Evolutionary conservation across 2,888 invertebrate genomes (phyloP).

Genomic region (Galerucella calmariensis): DNA sequence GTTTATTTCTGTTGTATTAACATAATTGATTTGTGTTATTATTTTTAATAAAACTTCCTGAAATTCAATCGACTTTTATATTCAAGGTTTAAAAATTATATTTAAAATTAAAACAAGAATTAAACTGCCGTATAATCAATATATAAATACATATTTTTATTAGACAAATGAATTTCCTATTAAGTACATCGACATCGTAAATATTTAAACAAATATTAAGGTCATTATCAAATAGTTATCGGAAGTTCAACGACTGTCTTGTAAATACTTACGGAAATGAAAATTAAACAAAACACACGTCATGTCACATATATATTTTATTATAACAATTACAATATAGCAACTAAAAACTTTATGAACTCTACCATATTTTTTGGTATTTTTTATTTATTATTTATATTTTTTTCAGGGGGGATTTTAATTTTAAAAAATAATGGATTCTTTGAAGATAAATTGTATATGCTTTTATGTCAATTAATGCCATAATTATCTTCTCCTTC

Average conservation of each 20-base stretch:
- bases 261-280: conserved; percentile 18
- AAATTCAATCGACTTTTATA: not conserved
- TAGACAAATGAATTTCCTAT: conserved; percentile 17
- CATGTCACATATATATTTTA: not conserved
- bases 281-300: conserved; percentile 1
- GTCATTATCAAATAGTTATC: conserved; percentile 34
- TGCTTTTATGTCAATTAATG: too few relatives aligned
- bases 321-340: not conserved
- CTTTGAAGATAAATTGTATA: too few relatives aligned
- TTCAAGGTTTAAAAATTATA: not conserved
- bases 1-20: too few relatives aligned
- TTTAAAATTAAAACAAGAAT: not conserved
- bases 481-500: too few relatives aligned
- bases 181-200: conserved; percentile 19
- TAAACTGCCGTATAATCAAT: not conserved
- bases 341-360: not conserved
- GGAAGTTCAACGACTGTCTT: conserved; percentile 36
- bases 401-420: not conserved
- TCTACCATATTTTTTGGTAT: not conserved
- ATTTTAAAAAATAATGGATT: not conserved
- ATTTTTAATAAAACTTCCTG: not conserved
- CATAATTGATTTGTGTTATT: too few relatives aligned
- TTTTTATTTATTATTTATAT: not conserved
- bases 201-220: conserved; percentile 31
- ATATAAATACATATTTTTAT: not conserved